Conservation (phyloP, 35 echinoderm and acorn worm genomes). For the Hemicentrotus pulcherrimus region DNA sequence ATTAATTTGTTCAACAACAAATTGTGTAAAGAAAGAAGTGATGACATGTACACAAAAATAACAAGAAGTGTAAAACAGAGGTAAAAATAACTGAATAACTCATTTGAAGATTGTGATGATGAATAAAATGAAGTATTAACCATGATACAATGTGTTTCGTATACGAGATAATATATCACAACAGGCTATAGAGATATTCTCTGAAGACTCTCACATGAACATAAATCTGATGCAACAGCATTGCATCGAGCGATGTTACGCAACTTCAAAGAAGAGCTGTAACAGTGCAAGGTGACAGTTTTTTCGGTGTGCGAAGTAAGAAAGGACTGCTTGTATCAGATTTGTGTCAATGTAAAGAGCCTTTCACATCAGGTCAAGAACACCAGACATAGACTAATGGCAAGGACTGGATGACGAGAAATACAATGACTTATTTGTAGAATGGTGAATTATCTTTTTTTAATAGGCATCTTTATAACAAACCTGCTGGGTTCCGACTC, state of each 20-base stretch:
- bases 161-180: background rate
- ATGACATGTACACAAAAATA: background rate
- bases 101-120: background rate
- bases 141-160: background rate
- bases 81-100: background rate
- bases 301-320: background rate
- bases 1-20: background rate
- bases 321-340: background rate
- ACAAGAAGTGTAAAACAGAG: background rate
- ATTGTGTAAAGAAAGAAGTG: background rate
- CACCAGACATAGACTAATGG: background rate
- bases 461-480: slow-evolving; percentile 34
- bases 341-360: background rate
- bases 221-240: background rate
- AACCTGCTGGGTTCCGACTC: slow-evolving; percentile 39
- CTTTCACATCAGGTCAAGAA: background rate
- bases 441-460: slow-evolving; percentile 14
- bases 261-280: background rate
- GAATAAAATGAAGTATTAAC: background rate
- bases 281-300: background rate
- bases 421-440: background rate
- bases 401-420: background rate
- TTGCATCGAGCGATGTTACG: background rate
- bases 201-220: background rate
- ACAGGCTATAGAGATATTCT: background rate